Conservation (phyloP, 2,888 invertebrate species). For the Pachydiplax longipennis region DNA sequence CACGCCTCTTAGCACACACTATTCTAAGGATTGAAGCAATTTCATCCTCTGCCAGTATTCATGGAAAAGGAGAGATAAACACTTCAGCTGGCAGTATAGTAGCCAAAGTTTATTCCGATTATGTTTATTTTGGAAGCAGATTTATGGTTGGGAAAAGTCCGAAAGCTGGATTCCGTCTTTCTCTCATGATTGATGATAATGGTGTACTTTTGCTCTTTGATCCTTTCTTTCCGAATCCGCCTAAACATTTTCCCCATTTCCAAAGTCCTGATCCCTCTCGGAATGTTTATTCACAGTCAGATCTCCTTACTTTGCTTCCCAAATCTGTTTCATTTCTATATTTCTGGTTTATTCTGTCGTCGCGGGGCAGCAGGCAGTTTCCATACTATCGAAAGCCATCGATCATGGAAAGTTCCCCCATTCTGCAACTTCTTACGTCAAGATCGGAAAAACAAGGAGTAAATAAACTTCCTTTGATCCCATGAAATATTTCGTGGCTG, state of each 20-base stretch:
- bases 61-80: not conserved
- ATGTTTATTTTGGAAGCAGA: not conserved
- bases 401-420: not conserved
- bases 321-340: not conserved
- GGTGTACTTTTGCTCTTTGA: not conserved
- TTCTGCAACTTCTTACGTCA: not conserved
- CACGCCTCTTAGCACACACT: not conserved
- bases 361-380: not conserved
- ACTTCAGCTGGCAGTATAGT: not conserved
- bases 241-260: not conserved
- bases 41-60: not conserved
- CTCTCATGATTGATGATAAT: not conserved
- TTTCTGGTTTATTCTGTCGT: not conserved
- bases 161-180: not conserved
- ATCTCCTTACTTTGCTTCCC: not conserved
- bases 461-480: not conserved
- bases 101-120: not conserved
- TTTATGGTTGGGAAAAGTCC: not conserved
- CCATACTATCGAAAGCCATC: not conserved
- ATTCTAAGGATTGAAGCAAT: not conserved
- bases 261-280: not conserved
- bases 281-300: not conserved
- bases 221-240: not conserved
- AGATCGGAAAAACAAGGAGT: not conserved
- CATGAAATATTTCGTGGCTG: not conserved